Evolutionary conservation across 2,113 vertebrate species (phyloP).

Genomic region (Scophthalmus maximus): DNA sequence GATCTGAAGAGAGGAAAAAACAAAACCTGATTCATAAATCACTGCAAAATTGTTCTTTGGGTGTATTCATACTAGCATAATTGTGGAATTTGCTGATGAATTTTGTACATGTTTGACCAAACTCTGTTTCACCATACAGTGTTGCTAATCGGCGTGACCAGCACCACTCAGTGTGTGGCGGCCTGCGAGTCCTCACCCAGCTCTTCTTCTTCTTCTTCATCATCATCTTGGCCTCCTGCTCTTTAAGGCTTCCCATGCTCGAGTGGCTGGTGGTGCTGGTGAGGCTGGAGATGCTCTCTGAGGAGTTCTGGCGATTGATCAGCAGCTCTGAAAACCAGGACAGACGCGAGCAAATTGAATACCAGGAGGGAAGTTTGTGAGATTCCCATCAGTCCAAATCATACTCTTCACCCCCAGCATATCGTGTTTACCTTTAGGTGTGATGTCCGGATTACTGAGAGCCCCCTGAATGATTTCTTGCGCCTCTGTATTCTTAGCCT

Average conservation of each 20-base stretch:
- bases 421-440: constrained; percentile 88
- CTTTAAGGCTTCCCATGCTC: constrained; percentile 93
- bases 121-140: background rate
- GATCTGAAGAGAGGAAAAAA: background rate
- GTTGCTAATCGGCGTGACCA: background rate
- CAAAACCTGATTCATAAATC: background rate
- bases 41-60: background rate
- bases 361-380: background rate
- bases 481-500: constrained; percentile 93
- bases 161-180: background rate
- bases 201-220: constrained; percentile 97
- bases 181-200: constrained; percentile 85
- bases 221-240: constrained; percentile 94
- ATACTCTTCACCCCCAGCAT: background rate
- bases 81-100: too few relatives aligned
- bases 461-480: constrained; percentile 94
- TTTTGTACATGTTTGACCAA: too few relatives aligned
- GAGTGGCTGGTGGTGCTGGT: constrained; percentile 95
- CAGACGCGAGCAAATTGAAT: background rate
- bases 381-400: background rate
- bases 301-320: constrained; percentile 96
- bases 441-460: constrained; percentile 85
- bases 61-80: background rate
- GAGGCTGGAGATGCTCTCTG: constrained; percentile 96
- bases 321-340: constrained; percentile 83